Conservation (phyloP, 2,797 vertebrate species). For the Rousettus madagascariensis region DNA sequence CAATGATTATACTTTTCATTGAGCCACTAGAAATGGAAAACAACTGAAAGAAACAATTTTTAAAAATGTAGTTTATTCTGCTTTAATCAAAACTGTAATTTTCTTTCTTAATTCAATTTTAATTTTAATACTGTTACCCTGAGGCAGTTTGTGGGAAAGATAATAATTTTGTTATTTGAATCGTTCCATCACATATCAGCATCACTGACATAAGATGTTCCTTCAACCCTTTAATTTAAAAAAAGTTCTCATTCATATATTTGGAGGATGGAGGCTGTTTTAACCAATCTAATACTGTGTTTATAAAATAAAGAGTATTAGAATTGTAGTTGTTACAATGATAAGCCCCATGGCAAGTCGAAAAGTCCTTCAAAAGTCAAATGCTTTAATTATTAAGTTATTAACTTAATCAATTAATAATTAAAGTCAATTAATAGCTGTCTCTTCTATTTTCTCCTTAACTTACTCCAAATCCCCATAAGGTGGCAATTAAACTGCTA, state of each 20-base stretch:
- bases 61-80: not conserved
- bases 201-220: not conserved
- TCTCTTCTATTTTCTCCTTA: not conserved
- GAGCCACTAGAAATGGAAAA: not conserved
- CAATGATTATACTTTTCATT: not conserved
- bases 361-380: conserved; percentile 39
- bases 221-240: not conserved
- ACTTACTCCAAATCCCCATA: not conserved
- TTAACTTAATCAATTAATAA: conserved; percentile 14
- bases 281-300: not conserved
- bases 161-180: not conserved
- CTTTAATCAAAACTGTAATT: not conserved
- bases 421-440: not conserved
- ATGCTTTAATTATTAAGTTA: conserved; percentile 24
- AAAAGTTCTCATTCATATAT: not conserved
- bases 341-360: not conserved
- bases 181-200: not conserved
- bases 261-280: not conserved
- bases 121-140: not conserved
- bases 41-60: not conserved
- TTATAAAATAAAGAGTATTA: not conserved
- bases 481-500: not conserved
- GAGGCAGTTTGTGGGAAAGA: not conserved
- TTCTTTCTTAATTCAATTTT: not conserved
- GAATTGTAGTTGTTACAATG: not conserved